Evolutionary conservation across 2,888 invertebrate species (phyloP), one percentile per base, ranked within the genome.

Genomic region (Strigamia crassipes): DNA sequence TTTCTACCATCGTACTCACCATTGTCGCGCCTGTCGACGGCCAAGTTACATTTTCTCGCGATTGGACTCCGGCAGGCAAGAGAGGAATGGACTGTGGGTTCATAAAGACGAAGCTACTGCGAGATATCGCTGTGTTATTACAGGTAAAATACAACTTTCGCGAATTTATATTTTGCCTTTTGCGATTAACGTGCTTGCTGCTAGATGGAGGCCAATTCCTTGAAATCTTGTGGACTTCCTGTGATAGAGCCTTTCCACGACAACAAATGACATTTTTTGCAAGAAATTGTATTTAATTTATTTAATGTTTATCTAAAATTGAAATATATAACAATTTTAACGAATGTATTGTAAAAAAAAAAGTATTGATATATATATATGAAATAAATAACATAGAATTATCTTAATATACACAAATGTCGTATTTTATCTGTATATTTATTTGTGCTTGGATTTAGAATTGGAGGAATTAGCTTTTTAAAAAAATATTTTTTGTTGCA

Each of bases 51-150:
- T 82, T 82, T 18, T 82, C 82, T 38, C 73, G 82, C 12, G 82
- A 82, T 38, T 82, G 82, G 82, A 80, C 81, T 34, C 82, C 82
- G 12, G 82, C 82, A 51, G 82, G 82, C 27, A 82, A 82, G 41
- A 23, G 82, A 51, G 73, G 81, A 34, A 38, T 31, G 38, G 77
- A 77, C 27, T 77, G 77, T 18, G 38, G 38, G 15, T 77, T 77
- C 34, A n/a, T 77, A 1, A 77, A 77, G 77, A 77, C 77, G 1
- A 77, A 38, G 18, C 21, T 77, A 4, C 77, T 77, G 3, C 77
- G 38, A 34, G 77, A 77, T 23, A 77, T 77, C 4, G 38, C 38
- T 6, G 27, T 38, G 13, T 23, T 77, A 77, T 34, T 77, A 31
- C 77, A 77, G 77, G 77, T 77, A 77, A 15, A 77, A n/a, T 15